Percentiles rank a stretch among this genome's conserved stretches.
These are phyloP conservation scores for Luscinia luscinia DNA, from an alignment of 2,797 vertebrate genomes.

Conservation along the genomic window DNA sequence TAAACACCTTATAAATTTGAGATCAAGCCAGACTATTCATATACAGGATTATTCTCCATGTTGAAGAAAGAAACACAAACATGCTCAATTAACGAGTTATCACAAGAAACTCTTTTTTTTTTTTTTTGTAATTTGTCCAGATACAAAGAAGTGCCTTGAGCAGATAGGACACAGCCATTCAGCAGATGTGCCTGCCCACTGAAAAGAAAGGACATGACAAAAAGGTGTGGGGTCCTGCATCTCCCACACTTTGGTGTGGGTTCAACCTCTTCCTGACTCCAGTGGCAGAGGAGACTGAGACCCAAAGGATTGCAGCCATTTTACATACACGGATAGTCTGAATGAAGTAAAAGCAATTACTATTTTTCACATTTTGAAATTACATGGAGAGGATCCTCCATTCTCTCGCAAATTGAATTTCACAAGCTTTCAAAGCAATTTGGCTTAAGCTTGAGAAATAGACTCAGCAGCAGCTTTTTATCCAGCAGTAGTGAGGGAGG, in stretches of 20 bases:
- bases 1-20: slow-evolving; percentile 43
- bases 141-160: not conserved
- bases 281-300: not conserved
- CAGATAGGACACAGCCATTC: not conserved
- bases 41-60: slow-evolving; percentile 9
- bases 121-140: slow-evolving; percentile 30
- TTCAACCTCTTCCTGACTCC: not conserved
- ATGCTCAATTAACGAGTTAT: slow-evolving; percentile 17
- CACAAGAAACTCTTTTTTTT: not conserved
- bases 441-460: slow-evolving; percentile 46
- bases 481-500: not conserved
- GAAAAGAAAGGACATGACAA: not conserved
- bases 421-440: slow-evolving; percentile 61
- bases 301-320: not conserved
- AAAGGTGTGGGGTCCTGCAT: not conserved
- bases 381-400: slow-evolving; percentile 32
- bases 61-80: slow-evolving; percentile 13
- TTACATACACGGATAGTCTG: not conserved
- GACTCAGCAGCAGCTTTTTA: slow-evolving; percentile 44
- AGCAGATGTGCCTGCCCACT: not conserved
- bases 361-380: slow-evolving; percentile 61
- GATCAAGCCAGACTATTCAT: slow-evolving; percentile 40
- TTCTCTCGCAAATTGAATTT: slow-evolving; percentile 69
- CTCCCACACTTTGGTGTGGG: not conserved
- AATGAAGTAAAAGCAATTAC: slow-evolving; percentile 52